A percentile compares a stretch with the other conserved stretches of the same genome.
Evolutionary conservation across 2,113 vertebrate species (phyloP).

Genomic region (Tursiops truncatus): DNA sequence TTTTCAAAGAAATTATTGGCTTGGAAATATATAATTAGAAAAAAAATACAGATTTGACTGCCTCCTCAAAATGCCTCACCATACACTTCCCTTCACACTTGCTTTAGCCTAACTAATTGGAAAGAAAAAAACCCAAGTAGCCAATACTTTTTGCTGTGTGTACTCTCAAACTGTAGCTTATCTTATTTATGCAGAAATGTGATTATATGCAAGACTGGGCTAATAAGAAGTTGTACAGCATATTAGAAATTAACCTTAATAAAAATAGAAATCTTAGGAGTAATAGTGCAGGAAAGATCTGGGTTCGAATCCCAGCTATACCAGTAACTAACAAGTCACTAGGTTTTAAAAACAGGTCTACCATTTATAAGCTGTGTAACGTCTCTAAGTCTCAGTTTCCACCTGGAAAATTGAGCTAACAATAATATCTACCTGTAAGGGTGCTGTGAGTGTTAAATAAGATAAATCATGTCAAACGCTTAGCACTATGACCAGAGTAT

Average conservation of each 20-base stretch:
- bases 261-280: not conserved
- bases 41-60: not conserved
- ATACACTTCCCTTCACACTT: not conserved
- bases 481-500: not conserved
- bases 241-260: not conserved
- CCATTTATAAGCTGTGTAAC: not conserved
- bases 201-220: not conserved
- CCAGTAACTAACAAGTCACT: not conserved
- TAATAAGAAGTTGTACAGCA: not conserved
- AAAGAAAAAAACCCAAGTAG: not conserved
- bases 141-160: not conserved
- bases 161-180: conserved; percentile 4
- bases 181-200: conserved; percentile 32
- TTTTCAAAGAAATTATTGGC: conserved; percentile 34
- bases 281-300: not conserved
- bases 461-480: not conserved
- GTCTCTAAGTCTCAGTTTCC: not conserved
- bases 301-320: not conserved
- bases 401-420: not conserved
- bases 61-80: not conserved
- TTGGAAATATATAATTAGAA: conserved; percentile 11
- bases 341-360: not conserved
- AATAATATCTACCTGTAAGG: not conserved
- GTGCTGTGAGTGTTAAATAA: not conserved
- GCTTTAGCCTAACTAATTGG: conserved; percentile 24